Percentiles rank a stretch among this genome's conserved stretches.
Evolutionary conservation across 2,888 invertebrate genomes (phyloP).

Genomic region (Dichetophora obliterata): DNA sequence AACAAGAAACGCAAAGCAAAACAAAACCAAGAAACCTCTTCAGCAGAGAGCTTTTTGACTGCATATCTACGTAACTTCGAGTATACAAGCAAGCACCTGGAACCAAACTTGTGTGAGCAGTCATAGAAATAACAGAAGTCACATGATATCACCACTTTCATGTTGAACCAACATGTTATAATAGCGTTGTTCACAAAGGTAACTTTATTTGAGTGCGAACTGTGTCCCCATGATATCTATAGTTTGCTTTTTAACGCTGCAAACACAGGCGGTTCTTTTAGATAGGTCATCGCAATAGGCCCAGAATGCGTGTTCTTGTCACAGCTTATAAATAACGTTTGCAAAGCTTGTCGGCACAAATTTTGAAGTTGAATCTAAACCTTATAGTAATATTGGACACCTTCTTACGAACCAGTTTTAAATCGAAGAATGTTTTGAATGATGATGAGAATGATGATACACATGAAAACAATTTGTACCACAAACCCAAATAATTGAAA

Average conservation of each 20-base stretch:
- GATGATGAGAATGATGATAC: not conserved
- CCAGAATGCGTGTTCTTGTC: no score
- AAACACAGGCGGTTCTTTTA: no score
- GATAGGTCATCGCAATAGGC: no score
- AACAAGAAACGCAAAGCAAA: not conserved
- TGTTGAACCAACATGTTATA: not conserved
- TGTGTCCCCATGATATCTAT: no score
- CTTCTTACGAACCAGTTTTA: no score
- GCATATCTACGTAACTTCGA: conserved; percentile 1
- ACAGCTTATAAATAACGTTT: no score
- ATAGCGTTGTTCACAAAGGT: not conserved
- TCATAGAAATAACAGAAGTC: not conserved
- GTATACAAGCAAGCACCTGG: not conserved
- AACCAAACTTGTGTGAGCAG: not conserved
- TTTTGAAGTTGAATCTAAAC: no score
- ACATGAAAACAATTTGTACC: not conserved
- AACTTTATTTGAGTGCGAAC: not conserved
- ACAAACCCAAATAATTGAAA: conserved; percentile 8
- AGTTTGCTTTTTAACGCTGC: no score
- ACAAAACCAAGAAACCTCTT: not conserved
- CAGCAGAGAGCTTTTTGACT: not conserved
- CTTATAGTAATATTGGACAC: no score
- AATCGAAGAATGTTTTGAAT: no score
- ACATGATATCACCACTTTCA: not conserved
- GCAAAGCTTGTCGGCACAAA: no score